Evolutionary conservation across 2,797 vertebrate genomes (phyloP).

Genomic region (Mycteria americana): DNA sequence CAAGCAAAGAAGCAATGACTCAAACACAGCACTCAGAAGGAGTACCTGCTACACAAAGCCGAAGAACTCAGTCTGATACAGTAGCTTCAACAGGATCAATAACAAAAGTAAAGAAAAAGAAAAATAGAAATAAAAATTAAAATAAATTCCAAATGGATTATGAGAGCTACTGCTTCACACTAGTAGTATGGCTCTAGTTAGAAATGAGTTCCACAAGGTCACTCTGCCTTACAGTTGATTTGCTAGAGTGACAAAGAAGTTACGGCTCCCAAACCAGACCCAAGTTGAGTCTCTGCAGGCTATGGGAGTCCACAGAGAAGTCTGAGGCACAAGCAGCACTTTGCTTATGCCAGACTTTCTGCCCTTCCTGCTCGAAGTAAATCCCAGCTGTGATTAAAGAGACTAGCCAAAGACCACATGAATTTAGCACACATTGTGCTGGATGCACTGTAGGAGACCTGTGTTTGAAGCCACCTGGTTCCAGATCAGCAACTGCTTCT

Average conservation of each 20-base stretch:
- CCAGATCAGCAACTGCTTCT: background rate
- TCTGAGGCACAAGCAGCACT: background rate
- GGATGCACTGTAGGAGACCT: background rate
- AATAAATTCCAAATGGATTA: background rate
- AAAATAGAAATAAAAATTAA: background rate
- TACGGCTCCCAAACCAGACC: background rate
- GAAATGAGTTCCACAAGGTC: background rate
- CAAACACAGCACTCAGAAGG: background rate
- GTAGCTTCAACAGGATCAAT: background rate
- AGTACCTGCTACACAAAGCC: background rate
- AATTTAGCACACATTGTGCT: background rate
- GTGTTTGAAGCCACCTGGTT: background rate
- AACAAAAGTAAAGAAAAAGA: background rate
- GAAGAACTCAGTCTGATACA: background rate
- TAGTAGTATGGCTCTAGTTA: background rate
- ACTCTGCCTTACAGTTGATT: background rate
- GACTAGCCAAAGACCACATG: background rate
- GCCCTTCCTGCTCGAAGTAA: background rate
- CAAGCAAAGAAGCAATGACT: background rate
- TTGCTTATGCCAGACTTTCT: background rate
- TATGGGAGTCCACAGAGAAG: background rate
- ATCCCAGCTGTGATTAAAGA: background rate
- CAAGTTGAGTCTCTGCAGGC: rapidly evolving
- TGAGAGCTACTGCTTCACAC: background rate
- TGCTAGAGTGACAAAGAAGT: background rate